These are phyloP conservation scores for Pantelozetes paolii DNA, from an alignment of 2,888 invertebrate genomes.

Conservation along the genomic window DNA sequence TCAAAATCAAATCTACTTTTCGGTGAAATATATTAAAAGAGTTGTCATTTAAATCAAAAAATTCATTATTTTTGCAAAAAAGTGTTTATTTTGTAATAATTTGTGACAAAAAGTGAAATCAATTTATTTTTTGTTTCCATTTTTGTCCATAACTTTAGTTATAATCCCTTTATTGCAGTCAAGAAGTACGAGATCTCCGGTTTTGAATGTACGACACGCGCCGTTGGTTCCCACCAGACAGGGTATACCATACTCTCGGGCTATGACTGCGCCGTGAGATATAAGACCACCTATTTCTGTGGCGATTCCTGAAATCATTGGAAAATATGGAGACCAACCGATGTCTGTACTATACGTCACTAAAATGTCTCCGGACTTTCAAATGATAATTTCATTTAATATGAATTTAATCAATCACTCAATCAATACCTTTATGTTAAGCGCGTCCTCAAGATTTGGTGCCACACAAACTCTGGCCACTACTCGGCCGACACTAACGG, in stretches of 20 bases:
- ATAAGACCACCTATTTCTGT: slow-evolving; percentile 78
- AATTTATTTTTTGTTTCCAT: background rate
- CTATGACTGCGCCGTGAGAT: slow-evolving; percentile 77
- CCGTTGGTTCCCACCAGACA: slow-evolving; percentile 68
- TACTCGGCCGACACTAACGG: slow-evolving; percentile 34
- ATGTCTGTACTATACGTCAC: slow-evolving; percentile 74
- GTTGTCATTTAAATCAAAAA: too few species aligned
- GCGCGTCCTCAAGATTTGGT: slow-evolving; percentile 28
- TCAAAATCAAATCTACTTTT: too few species aligned
- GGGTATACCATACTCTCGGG: slow-evolving; percentile 75
- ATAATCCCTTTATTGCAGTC: slow-evolving; percentile 43
- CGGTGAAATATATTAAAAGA: too few species aligned
- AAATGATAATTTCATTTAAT: background rate
- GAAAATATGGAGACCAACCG: slow-evolving; percentile 81
- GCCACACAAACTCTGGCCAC: slow-evolving; percentile 38
- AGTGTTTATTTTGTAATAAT: too few species aligned
- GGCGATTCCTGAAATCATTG: slow-evolving; percentile 69
- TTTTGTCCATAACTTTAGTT: slow-evolving; percentile 37
- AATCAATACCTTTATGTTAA: slow-evolving; percentile 23
- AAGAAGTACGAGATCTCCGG: slow-evolving; percentile 45
- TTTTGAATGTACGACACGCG: slow-evolving; percentile 57
- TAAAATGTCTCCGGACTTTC: slow-evolving; percentile 64
- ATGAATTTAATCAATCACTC: background rate
- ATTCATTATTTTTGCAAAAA: too few species aligned
- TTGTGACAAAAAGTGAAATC: too few species aligned